phyloP scores from a whole-genome alignment of 2,113 vertebrate genomes.

The Solea solea region DNA sequence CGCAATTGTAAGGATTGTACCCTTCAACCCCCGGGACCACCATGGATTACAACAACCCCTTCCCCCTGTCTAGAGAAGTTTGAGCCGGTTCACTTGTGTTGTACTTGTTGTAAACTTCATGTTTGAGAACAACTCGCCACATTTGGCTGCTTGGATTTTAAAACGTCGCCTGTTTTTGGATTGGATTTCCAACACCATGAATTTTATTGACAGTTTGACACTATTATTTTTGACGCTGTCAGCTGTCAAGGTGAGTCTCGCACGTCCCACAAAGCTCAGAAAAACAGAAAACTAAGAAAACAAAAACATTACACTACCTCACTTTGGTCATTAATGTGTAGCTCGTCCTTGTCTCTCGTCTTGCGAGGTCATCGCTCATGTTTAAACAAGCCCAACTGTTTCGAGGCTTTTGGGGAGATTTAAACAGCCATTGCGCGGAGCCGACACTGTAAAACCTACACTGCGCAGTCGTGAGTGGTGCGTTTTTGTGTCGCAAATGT shows the following conservation, averaged over 20 bases:
- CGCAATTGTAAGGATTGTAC: constrained; percentile 59
- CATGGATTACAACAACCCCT: constrained; percentile 70
- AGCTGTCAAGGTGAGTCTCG: constrained; percentile 84
- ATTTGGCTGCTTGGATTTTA: constrained; percentile 75
- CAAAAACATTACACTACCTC: constrained; percentile 16
- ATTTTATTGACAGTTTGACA: constrained; percentile 85
- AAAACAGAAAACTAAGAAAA: neutral
- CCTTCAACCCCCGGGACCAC: constrained; percentile 65
- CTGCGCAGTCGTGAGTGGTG: constrained; percentile 20
- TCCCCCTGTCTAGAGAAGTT: constrained; percentile 64
- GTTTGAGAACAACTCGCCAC: constrained; percentile 65
- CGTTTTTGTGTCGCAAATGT: constrained; percentile 19
- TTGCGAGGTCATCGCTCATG: constrained; percentile 77
- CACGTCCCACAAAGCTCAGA: constrained; percentile 9
- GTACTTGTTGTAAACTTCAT: constrained; percentile 58
- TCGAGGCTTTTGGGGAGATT: constrained; percentile 49
- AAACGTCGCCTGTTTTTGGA: constrained; percentile 66
- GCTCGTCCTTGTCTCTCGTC: constrained; percentile 77
- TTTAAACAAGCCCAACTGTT: constrained; percentile 61
- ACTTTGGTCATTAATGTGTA: constrained; percentile 55
- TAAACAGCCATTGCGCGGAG: constrained; percentile 60
- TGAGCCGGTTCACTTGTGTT: constrained; percentile 66
- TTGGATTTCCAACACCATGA: constrained; percentile 84
- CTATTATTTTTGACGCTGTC: constrained; percentile 85
- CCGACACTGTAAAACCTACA: constrained; percentile 27